Percentiles rank a stretch among this genome's conserved stretches.
These are phyloP conservation scores for Rotaria socialis DNA, from an alignment of 2,888 invertebrate species.

Conservation along the genomic window DNA sequence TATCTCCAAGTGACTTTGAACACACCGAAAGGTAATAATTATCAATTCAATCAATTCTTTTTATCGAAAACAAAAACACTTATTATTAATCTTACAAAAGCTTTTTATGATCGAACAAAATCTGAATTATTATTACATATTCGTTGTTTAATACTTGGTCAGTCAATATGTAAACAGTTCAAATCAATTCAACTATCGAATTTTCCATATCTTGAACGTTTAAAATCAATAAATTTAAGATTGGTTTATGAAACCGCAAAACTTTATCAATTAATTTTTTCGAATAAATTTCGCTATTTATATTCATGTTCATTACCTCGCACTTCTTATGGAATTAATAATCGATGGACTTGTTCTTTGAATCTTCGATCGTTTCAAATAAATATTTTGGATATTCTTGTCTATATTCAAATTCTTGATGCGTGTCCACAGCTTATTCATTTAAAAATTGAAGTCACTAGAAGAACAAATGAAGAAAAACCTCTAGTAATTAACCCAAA, in stretches of 20 bases:
- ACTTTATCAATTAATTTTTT: neutral
- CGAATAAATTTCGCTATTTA: neutral
- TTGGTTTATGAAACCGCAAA: neutral
- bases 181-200: neutral
- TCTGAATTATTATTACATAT: neutral
- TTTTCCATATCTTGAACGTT: slow-evolving; percentile 13
- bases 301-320: slow-evolving; percentile 16
- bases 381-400: neutral
- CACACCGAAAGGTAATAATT: neutral
- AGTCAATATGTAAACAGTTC: neutral
- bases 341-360: neutral
- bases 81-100: neutral
- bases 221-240: neutral
- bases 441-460: neutral
- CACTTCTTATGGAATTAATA: neutral
- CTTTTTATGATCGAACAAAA: neutral
- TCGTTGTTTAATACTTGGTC: neutral
- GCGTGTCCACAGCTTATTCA: neutral
- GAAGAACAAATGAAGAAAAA: neutral
- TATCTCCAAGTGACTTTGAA: neutral
- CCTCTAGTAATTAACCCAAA: neutral
- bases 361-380: neutral
- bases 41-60: neutral
- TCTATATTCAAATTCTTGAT: neutral
- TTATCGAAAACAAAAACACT: neutral